Evolutionary conservation across 2,113 vertebrate genomes (phyloP).

Genomic region (Chlorocebus sabaeus): DNA sequence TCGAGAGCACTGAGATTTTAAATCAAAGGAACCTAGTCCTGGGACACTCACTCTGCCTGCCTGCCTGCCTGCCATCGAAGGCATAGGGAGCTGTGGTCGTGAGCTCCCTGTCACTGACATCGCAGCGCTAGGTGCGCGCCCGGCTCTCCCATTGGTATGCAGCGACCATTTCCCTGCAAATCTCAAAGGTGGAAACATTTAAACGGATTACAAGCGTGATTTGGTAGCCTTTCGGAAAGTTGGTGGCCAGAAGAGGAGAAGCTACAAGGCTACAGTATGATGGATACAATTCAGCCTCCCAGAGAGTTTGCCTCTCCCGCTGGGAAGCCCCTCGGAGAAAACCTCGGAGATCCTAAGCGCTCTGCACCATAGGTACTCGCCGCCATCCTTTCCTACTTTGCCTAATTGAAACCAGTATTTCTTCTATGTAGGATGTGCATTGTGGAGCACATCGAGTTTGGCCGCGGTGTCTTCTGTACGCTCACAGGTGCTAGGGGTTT

Average conservation of each 20-base stretch:
- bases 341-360: slow-evolving; percentile 36
- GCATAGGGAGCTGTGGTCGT: background rate
- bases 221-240: slow-evolving; percentile 64
- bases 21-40: background rate
- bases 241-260: slow-evolving; percentile 17
- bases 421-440: background rate
- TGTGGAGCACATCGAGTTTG: background rate
- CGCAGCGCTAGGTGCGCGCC: slow-evolving; percentile 43
- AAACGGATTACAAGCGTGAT: slow-evolving; percentile 61
- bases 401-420: slow-evolving; percentile 35
- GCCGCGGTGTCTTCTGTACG: background rate
- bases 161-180: slow-evolving; percentile 60
- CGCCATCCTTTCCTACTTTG: slow-evolving; percentile 44
- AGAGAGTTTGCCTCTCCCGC: slow-evolving; percentile 50
- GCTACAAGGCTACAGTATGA: background rate
- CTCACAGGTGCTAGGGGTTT: slow-evolving; percentile 49
- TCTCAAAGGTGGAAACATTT: slow-evolving; percentile 45
- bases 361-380: slow-evolving; percentile 59
- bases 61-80: background rate
- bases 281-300: slow-evolving; percentile 44
- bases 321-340: slow-evolving; percentile 40
- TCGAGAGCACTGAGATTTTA: background rate
- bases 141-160: slow-evolving; percentile 9
- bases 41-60: slow-evolving; percentile 28
- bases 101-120: background rate